phyloP scores from a whole-genome alignment of 23 tunicate genomes.

The Trididemnum clinides region DNA sequence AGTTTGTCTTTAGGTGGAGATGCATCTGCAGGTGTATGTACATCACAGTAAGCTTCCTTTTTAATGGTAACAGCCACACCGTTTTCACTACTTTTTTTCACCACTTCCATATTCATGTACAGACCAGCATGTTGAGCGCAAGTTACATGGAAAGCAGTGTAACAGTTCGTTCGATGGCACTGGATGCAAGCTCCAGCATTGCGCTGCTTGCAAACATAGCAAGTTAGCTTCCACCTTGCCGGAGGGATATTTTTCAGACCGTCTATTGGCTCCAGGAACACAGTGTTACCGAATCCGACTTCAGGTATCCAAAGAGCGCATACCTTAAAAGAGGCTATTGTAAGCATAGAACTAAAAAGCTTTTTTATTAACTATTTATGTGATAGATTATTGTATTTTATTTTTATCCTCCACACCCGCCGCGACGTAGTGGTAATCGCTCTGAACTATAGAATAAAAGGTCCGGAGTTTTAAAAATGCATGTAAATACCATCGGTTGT shows the following conservation, averaged over 20 bases:
- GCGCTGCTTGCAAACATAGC: conserved; percentile 93
- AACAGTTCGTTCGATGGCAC: conserved; percentile 87
- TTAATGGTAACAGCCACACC: conserved; percentile 82
- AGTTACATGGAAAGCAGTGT: conserved; percentile 98
- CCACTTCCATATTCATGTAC: conserved; percentile 95
- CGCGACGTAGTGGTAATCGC: too few species aligned
- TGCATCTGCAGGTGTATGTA: conserved; percentile 79
- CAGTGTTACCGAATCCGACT: conserved; percentile 88
- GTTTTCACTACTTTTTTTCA: conserved; percentile 56
- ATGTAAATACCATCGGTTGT: too few species aligned
- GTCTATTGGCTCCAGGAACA: conserved; percentile 97
- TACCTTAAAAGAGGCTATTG: conserved; percentile 67
- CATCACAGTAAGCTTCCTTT: conserved; percentile 92
- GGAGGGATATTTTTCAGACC: conserved; percentile 80
- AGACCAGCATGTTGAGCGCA: conserved; percentile 97
- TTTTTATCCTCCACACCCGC: too few species aligned
- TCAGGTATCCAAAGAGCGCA: conserved; percentile 99
- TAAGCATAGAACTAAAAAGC: too few species aligned
- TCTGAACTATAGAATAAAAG: too few species aligned
- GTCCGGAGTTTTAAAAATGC: too few species aligned
- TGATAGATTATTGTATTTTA: too few species aligned
- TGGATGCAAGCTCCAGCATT: conserved; percentile 95
- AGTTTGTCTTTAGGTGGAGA: conserved; percentile 48
- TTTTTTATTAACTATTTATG: too few species aligned
- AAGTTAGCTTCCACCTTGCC: conserved; percentile 87